These are phyloP conservation scores for Anolis sagrei DNA, from an alignment of 2,113 vertebrate species.

Conservation along the genomic window DNA sequence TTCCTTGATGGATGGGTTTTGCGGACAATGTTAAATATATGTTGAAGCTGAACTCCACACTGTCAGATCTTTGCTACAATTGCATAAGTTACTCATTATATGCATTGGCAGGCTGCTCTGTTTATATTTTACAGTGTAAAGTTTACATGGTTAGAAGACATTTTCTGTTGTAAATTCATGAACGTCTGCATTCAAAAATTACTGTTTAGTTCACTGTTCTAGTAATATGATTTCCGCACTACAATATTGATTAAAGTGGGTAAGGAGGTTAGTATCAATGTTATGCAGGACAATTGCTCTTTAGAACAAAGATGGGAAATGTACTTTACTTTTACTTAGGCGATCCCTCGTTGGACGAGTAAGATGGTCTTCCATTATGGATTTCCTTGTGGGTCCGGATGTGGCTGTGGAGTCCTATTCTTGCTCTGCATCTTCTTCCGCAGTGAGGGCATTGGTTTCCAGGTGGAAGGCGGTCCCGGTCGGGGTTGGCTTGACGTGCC, in stretches of 20 bases:
- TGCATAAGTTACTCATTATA: conserved; percentile 21
- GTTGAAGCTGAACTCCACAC: conserved; percentile 51
- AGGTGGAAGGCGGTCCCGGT: too few species aligned
- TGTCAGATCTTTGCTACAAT: conserved; percentile 38
- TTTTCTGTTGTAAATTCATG: conserved; percentile 56
- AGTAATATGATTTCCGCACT: not conserved
- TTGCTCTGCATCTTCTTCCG: too few species aligned
- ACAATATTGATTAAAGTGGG: not conserved
- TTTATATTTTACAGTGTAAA: conserved; percentile 35
- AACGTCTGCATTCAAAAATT: conserved; percentile 41
- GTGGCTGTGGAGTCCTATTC: too few species aligned
- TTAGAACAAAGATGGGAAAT: not conserved
- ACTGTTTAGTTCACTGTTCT: conserved; percentile 9
- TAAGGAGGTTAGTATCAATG: not conserved
- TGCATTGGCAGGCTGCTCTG: conserved; percentile 20
- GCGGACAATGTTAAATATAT: conserved; percentile 31
- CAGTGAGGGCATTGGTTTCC: too few species aligned
- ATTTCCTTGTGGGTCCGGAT: too few species aligned
- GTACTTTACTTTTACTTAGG: too few species aligned
- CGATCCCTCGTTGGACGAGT: too few species aligned
- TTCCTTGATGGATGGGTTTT: conserved; percentile 31
- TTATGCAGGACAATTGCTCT: not conserved
- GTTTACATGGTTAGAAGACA: conserved; percentile 42
- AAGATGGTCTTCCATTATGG: too few species aligned
- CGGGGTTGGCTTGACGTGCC: too few species aligned